Percentiles rank a stretch among this genome's conserved stretches.
Evolutionary conservation across 2,113 vertebrate species (phyloP).

Genomic region (Phyllopteryx taeniolatus): DNA sequence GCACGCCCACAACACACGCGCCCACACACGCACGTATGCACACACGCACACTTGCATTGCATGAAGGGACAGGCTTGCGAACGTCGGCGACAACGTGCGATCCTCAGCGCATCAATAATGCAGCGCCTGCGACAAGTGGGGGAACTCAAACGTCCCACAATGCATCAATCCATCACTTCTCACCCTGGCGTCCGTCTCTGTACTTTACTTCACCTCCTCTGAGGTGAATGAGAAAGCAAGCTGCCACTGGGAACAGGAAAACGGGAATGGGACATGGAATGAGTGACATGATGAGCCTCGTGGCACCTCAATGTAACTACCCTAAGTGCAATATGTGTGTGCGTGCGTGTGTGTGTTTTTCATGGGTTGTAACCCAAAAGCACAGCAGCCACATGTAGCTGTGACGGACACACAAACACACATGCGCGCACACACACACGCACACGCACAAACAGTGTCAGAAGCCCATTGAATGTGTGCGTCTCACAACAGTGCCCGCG

Average conservation of each 20-base stretch:
- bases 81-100: conserved; percentile 47
- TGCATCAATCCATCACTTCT: conserved; percentile 36
- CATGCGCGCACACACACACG: conserved; percentile 25
- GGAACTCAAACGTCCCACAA: conserved; percentile 55
- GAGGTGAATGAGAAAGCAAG: conserved; percentile 39
- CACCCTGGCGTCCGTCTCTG: not conserved
- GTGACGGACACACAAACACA: conserved; percentile 46
- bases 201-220: conserved; percentile 12
- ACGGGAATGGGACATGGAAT: not conserved
- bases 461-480: conserved; percentile 53
- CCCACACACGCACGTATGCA: not conserved
- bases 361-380: conserved; percentile 49
- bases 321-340: conserved; percentile 14
- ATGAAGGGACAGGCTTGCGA: conserved; percentile 53
- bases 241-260: not conserved
- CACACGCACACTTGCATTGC: conserved; percentile 24
- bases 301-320: conserved; percentile 33
- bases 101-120: conserved; percentile 68
- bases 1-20: conserved; percentile 21
- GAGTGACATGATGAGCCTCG: conserved; percentile 11
- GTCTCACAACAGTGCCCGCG: conserved; percentile 33
- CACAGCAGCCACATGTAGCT: conserved; percentile 44
- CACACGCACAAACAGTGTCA: conserved; percentile 29
- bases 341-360: conserved; percentile 8
- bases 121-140: conserved; percentile 58